Evolutionary conservation across 2,888 invertebrate genomes (phyloP), one percentile per base, ranked within the genome.

Genomic region (Candidula unifasciata): DNA sequence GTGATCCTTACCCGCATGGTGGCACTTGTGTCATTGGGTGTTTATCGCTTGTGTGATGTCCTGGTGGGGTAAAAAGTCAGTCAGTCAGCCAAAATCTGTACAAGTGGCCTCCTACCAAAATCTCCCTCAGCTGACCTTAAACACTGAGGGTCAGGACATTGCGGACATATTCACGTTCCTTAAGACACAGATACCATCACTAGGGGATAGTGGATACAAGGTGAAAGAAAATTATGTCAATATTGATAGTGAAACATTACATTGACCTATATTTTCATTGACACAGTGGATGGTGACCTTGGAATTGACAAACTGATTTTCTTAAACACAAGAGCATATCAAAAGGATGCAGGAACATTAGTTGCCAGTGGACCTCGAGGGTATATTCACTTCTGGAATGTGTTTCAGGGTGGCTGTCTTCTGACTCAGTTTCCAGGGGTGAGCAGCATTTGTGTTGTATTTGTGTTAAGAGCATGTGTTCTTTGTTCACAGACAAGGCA

Each of bases 341-440:
- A 91, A 84, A 93, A 93, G 80, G 91, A 92, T 81, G 89, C 92
- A 5, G 93, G 92, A 30, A 90, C 92, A 16, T 90, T 94, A 21
- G 89, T 94, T 8, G 89, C 93, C 30, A 93, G 92, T 82, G 66
- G 92, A 89, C 79, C 87, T 44, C 87, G 90, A 27, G 91, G 91
- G 60, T 91, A 93, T 87, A 92, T 94, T 82, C 92, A 93, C 86
- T 92, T 94, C 85, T 94, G 94, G 94, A 93, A 93, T 83, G 92
- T 94, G 44, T 94, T 92, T 87, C 90, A 93, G 79, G 93, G 93
- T 16, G 93, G 93, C 18, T 85, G 87, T 30, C 89, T 94, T 71
- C 87, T 91, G 88, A 93, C 93, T 8, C 91, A 93, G 88, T 93
- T 94, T 86, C 88, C 90, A 69, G 93, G 91, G 88, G 93, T 94